Evolutionary conservation across 2,797 vertebrate genomes (phyloP), one percentile per base, ranked within the genome.

Genomic region (Leuciscus waleckii): DNA sequence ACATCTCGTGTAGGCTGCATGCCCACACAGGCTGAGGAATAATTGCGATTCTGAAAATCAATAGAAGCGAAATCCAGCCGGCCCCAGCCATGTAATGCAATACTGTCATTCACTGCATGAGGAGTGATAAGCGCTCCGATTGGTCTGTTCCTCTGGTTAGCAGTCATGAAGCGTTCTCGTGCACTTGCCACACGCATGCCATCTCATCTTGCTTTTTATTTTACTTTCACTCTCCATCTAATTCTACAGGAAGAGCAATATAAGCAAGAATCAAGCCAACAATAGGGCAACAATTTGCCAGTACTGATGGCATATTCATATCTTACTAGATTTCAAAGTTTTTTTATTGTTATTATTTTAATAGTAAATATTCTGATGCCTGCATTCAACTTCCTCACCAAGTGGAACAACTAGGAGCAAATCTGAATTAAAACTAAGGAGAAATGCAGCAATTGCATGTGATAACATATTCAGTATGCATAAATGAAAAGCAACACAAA

Each of bases 1-100:
- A 74, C 54, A 61, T 19, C 82, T 54, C 23, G 23, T 29, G 3
- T 46, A 74, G 78, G 46, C 54, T 76, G 63, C 70, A 83, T 83
- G 81, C 82, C 76, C 82, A 88, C 88, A 78, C 35, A 58, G 58
- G 58, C 58, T 83, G 85, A 89, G 67, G 76, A 88, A 76, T 89
- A 91, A 92, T 78, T 89, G 88, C 86, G 88, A 92, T 89, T 90
- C 77, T 90, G 81, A 84, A 91, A 94, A 94, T 94, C 91, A 89
- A 94, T 93, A 88, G 21, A 46, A 35, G 71, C 78, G 80, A 82
- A 90, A 87, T 92, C 91, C 90, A 78, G 82, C 35, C 89, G 88
- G 86, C 85, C 70, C 21, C 78, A 82, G 86, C 87, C 84, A 87
- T 89, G 89, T 89, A 90, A 93, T 91, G 87, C 89, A 83, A 90